Evolutionary conservation across 2,797 vertebrate genomes (phyloP), one percentile per base, ranked within the genome.

Genomic region (Gadopsis marmoratus): DNA sequence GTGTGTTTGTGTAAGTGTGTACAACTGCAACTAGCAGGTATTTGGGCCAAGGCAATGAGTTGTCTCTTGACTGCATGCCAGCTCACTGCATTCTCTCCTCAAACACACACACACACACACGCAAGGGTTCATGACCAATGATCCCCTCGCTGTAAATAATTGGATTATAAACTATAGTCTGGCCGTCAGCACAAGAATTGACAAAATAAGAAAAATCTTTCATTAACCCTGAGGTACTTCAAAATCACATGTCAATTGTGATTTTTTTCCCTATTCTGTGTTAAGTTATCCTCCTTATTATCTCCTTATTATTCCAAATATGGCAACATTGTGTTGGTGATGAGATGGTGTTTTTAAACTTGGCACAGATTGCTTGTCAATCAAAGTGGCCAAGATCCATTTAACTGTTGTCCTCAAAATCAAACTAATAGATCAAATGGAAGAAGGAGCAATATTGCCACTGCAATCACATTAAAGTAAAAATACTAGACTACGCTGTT

Each of bases 131-230:
- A 33, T 64, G 67, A 88, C 56, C 60, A 70, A 21, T 71, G 64
- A 81, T 54, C 75, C 45, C 8, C n/a, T 59, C 11, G 16, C 63
- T 84, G 71, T 81, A 72, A 76, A 79, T 63, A 16, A 73, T 54
- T 62, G 35, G 31, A 68, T 74, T 76, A 67, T 88, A 79, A 80
- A 78, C 71, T 79, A 33, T 71, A 60, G 50, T 64, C 54, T 83
- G 55, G 11, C 26, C 67, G 72, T 76, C 77, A 26, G 37, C 33
- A 58, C 53, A 76, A 43, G 55, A 60, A 53, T 51, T 1, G 4
- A 37, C 7, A 8, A 37, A 37, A 33, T 5, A 33, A 33, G 33
- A 9, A 37, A 70, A 33, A 63, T 26, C 39, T 7, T 43, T 41
- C n/a, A 78, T 45, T 54, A 45, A 67, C 37, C 21, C 16, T 12